Percentiles rank a stretch among this genome's conserved stretches.
phyloP scores from a whole-genome alignment of 2,797 vertebrate genomes.

The Halcyon leucocephala region DNA sequence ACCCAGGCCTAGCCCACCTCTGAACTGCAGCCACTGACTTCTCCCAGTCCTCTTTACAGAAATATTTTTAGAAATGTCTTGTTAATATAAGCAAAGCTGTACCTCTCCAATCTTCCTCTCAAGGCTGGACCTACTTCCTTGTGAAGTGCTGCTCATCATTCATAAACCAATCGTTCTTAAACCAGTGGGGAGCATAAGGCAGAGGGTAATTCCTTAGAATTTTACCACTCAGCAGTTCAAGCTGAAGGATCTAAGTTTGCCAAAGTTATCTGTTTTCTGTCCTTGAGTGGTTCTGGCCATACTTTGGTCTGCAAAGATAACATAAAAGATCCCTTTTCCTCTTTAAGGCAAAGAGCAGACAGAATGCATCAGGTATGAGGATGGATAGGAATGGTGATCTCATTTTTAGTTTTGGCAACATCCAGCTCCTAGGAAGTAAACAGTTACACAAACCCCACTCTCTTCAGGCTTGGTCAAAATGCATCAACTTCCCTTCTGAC shows the following conservation, averaged over 20 bases:
- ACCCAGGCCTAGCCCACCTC: not conserved
- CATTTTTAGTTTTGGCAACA: not conserved
- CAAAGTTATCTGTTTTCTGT: not conserved
- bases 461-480: not conserved
- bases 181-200: not conserved
- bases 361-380: not conserved
- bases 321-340: not conserved
- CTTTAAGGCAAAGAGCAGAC: not conserved
- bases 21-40: not conserved
- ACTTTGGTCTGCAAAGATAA: not conserved
- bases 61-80: constrained; percentile 6
- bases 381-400: not conserved
- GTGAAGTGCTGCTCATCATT: not conserved
- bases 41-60: not conserved
- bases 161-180: not conserved
- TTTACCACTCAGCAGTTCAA: not conserved
- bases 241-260: not conserved
- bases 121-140: not conserved
- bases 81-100: not conserved
- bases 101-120: not conserved
- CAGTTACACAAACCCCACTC: not conserved
- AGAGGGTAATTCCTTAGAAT: not conserved
- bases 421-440: not conserved
- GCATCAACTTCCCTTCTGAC: not conserved
- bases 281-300: not conserved